Evolutionary conservation across 2,888 invertebrate genomes (phyloP).

Genomic region (Calameuta pallipes): DNA sequence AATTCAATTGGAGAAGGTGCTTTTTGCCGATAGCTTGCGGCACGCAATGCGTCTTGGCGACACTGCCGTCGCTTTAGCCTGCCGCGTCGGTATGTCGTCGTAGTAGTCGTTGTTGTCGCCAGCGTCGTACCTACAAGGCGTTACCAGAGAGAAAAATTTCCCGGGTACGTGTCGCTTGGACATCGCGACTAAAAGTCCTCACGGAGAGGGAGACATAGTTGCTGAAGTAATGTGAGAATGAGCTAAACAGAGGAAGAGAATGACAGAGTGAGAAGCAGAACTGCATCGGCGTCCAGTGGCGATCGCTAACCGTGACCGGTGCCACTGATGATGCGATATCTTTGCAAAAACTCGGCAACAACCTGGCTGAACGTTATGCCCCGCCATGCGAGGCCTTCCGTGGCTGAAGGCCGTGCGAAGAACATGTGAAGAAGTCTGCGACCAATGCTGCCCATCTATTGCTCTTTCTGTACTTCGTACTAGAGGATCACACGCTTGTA

Average conservation of each 20-base stretch:
- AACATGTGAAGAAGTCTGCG: too few species aligned
- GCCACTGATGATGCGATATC: slow-evolving; percentile 40
- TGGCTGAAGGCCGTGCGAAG: too few species aligned
- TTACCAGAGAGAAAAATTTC: not conserved
- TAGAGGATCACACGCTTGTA: too few species aligned
- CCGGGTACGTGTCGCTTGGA: too few species aligned
- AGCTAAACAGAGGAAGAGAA: too few species aligned
- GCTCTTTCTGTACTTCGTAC: too few species aligned
- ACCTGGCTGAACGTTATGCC: slow-evolving; percentile 5
- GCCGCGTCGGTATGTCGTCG: slow-evolving; percentile 35
- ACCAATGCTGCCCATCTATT: too few species aligned
- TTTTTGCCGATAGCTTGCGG: slow-evolving; percentile 46
- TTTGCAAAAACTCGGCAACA: slow-evolving; percentile 39
- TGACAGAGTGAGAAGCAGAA: too few species aligned
- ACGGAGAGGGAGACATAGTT: too few species aligned
- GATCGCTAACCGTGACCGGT: slow-evolving; percentile 38
- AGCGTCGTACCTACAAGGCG: slow-evolving; percentile 20
- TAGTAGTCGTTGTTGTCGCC: slow-evolving; percentile 37
- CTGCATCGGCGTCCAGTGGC: slow-evolving; percentile 10
- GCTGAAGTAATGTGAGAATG: too few species aligned
- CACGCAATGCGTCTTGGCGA: slow-evolving; percentile 59
- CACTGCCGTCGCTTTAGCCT: slow-evolving; percentile 33
- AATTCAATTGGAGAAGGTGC: slow-evolving; percentile 51
- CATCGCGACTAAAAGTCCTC: too few species aligned
- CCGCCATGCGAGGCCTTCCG: too few species aligned